phyloP scores from a whole-genome alignment of 2,113 vertebrate genomes.

The Syngnathus typhle region DNA sequence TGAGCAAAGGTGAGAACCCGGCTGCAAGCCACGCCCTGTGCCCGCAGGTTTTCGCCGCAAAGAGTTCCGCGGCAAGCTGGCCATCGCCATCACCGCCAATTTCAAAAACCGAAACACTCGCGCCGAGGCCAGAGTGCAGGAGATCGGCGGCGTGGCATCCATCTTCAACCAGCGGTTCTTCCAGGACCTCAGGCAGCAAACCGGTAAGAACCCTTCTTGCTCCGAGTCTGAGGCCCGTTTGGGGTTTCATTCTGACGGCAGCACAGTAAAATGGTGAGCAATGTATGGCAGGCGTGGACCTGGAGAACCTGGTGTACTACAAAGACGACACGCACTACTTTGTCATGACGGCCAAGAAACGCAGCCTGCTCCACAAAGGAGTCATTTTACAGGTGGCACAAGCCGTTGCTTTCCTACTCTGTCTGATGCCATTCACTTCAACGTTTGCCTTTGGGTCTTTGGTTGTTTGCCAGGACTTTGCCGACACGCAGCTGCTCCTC shows the following conservation, averaged over 20 bases:
- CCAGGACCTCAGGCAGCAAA: slow-evolving; percentile 86
- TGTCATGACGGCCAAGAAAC: slow-evolving; percentile 98
- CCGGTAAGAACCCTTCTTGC: slow-evolving; percentile 68
- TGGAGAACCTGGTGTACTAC: slow-evolving; percentile 98
- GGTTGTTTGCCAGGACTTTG: slow-evolving; percentile 74
- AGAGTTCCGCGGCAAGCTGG: slow-evolving; percentile 91
- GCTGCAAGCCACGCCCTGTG: neutral
- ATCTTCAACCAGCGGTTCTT: slow-evolving; percentile 99
- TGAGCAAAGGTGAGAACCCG: neutral
- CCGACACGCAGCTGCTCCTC: slow-evolving; percentile 83
- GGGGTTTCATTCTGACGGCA: too few species aligned
- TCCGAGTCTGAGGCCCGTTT: too few species aligned
- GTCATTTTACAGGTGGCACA: slow-evolving; percentile 80
- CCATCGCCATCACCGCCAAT: slow-evolving; percentile 95
- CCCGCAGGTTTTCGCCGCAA: slow-evolving; percentile 83
- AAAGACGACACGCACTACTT: slow-evolving; percentile 98
- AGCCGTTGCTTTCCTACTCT: too few species aligned
- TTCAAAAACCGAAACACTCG: slow-evolving; percentile 93
- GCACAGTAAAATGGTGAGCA: too few species aligned
- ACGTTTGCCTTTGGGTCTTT: too few species aligned
- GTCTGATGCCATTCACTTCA: neutral
- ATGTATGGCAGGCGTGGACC: slow-evolving; percentile 77
- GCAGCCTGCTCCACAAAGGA: slow-evolving; percentile 89
- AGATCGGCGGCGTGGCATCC: slow-evolving; percentile 95
- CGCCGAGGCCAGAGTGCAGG: slow-evolving; percentile 94